phyloP scores from a whole-genome alignment of 2,888 invertebrate species.

The Ophion ellenae region DNA sequence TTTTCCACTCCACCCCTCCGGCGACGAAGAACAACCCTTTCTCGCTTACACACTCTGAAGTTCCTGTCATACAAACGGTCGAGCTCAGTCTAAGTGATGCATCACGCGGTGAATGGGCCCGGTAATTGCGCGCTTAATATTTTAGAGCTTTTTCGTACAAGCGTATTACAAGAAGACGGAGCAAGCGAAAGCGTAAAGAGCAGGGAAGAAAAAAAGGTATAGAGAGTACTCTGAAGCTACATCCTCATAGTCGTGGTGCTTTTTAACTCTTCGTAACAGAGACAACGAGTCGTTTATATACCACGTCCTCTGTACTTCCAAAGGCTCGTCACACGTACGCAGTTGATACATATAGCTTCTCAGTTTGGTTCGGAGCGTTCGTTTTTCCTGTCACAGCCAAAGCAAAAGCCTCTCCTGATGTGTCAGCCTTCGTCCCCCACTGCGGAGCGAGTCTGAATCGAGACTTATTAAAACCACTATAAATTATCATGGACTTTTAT shows the following conservation, averaged over 20 bases:
- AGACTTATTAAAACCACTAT: constrained; percentile 4
- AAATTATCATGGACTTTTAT: constrained; percentile 2
- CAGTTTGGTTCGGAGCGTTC: constrained; percentile 45
- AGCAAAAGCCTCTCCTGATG: constrained; percentile 57
- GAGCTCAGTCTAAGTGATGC: constrained; percentile 74
- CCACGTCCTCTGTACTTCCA: constrained; percentile 35
- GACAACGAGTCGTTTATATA: constrained; percentile 59
- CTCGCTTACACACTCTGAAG: constrained; percentile 54
- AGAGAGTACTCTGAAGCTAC: constrained; percentile 53
- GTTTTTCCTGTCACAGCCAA: constrained; percentile 50
- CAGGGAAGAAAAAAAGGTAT: constrained; percentile 54
- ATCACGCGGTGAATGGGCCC: constrained; percentile 82
- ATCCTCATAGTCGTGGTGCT: constrained; percentile 49
- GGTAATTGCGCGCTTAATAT: constrained; percentile 84
- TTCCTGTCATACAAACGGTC: constrained; percentile 55
- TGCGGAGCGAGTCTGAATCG: constrained; percentile 17
- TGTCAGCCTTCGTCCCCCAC: constrained; percentile 17
- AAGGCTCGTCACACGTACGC: constrained; percentile 34
- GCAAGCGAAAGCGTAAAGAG: constrained; percentile 45
- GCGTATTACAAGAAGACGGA: constrained; percentile 76
- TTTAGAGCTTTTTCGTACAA: constrained; percentile 81
- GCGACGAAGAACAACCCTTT: constrained; percentile 62
- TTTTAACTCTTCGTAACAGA: constrained; percentile 52
- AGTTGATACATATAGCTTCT: constrained; percentile 16
- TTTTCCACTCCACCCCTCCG: constrained; percentile 44